Percentiles rank a stretch among this genome's conserved stretches.
Evolutionary conservation across 2,113 vertebrate species (phyloP).

Genomic region (Gobio gobio): DNA sequence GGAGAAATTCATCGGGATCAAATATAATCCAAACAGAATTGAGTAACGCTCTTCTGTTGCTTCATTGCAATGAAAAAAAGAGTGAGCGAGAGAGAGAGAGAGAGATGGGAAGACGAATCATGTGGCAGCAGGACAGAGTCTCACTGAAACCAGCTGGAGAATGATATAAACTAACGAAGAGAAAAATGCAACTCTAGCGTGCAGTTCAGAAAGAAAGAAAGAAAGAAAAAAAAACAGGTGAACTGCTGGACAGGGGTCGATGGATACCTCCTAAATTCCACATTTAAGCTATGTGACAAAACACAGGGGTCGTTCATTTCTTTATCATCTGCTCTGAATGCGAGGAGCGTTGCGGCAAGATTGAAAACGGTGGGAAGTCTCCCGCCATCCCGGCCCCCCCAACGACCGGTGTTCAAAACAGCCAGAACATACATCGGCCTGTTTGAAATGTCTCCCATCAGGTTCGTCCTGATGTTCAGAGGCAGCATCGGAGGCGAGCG

Average conservation of each 20-base stretch:
- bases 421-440: conserved; percentile 58
- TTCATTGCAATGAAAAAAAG: conserved; percentile 54
- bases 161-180: conserved; percentile 76
- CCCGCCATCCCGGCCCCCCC: conserved; percentile 16
- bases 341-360: conserved; percentile 55
- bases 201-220: conserved; percentile 28
- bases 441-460: conserved; percentile 66
- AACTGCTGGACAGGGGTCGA: conserved; percentile 69
- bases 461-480: conserved; percentile 57
- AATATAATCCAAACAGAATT: conserved; percentile 81
- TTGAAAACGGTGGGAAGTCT: conserved; percentile 67
- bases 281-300: conserved; percentile 63
- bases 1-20: conserved; percentile 78
- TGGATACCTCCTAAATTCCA: conserved; percentile 59
- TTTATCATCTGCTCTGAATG: conserved; percentile 61
- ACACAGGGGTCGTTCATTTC: conserved; percentile 57
- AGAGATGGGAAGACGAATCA: conserved; percentile 66
- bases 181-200: conserved; percentile 82
- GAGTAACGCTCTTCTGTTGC: conserved; percentile 77
- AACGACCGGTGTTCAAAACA: conserved; percentile 60
- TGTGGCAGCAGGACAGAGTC: conserved; percentile 82
- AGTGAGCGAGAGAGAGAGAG: conserved; percentile 25
- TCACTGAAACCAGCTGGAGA: conserved; percentile 85
- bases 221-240: conserved; percentile 4
- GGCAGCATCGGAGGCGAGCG: conserved; percentile 47